Evolutionary conservation across 2,113 vertebrate genomes (phyloP), one percentile per base, ranked within the genome.

Genomic region (Orientallactaga bullata): DNA sequence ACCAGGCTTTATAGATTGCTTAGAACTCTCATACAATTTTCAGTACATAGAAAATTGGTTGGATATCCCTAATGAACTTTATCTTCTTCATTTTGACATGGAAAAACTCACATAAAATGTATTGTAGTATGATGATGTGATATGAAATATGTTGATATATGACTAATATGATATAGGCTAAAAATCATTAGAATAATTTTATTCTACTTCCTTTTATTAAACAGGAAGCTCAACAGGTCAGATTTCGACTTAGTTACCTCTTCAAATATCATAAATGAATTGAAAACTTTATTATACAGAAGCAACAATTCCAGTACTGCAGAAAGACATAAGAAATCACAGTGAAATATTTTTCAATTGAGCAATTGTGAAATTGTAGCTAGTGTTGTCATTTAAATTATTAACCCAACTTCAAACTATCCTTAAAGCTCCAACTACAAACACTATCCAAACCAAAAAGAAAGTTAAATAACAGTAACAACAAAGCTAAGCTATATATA

Each of bases 361-460:
- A 79, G 13, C 8, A 74, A 47, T 93, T 89, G 87, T 68, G 89
- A 91, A 91, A 80, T 66, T 87, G 85, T 61, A 85, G 42, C 26
- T 37, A 51, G 21, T 39, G 28, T 32, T 61, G 58, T 7, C 55
- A 93, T 42, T 93, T 87, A 89, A 95, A 89, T 76, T 84, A 85
- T 85, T 93, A 95, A 91, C 66, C n/a, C 77, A 85, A 42, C n/a
- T 58, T 85, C 12, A 85, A 92, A 74, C 65, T 51, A 15, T 85
- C 55, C 32, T 63, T 88, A 81, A 88, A 84, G 17, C 20, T 72
- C 55, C 5, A 71, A 71, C 23, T 89, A 60, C 28, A 60, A 3
- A 82, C 5, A 72, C 16, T 35, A 81, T 51, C 24, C 30, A 32
- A 92, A 90, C 32, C 32, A 94, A 37, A 95, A 37, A 68, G 35